These are phyloP conservation scores for Camarhynchus parvulus DNA, from an alignment of 2,113 vertebrate species.

Conservation along the genomic window DNA sequence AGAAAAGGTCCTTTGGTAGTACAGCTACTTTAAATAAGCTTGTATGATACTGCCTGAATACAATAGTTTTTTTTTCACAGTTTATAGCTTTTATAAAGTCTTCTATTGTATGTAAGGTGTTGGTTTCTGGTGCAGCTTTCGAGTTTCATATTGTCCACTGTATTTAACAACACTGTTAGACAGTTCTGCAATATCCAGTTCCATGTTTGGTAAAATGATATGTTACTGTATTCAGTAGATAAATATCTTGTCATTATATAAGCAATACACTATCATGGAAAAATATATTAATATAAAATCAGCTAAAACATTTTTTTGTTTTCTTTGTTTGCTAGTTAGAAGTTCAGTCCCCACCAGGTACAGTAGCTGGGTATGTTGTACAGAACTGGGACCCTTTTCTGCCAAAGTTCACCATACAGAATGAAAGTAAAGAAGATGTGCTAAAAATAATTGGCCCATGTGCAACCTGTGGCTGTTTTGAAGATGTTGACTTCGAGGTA, in stretches of 20 bases:
- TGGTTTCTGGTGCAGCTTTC: neutral
- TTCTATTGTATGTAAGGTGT: neutral
- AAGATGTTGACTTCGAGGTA: constrained; percentile 84
- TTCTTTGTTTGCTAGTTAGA: constrained; percentile 74
- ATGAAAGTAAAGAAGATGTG: constrained; percentile 79
- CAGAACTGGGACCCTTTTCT: constrained; percentile 83
- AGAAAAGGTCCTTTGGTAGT: neutral
- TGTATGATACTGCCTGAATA: neutral
- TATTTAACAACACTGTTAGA: neutral
- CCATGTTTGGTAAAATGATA: neutral
- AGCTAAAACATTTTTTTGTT: neutral
- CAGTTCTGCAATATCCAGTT: neutral
- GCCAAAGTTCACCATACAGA: constrained; percentile 81
- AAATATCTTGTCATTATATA: neutral
- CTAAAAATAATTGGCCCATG: constrained; percentile 81
- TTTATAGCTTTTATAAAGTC: neutral
- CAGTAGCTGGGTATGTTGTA: constrained; percentile 74
- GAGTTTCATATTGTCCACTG: neutral
- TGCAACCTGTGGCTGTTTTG: constrained; percentile 79
- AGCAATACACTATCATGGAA: neutral
- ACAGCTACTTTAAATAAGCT: neutral
- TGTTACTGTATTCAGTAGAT: neutral
- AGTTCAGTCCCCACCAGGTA: constrained; percentile 82
- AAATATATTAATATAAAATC: neutral
- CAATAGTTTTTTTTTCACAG: neutral